phyloP scores from a whole-genome alignment of 2,888 invertebrate species.

The Thyatira batis region DNA sequence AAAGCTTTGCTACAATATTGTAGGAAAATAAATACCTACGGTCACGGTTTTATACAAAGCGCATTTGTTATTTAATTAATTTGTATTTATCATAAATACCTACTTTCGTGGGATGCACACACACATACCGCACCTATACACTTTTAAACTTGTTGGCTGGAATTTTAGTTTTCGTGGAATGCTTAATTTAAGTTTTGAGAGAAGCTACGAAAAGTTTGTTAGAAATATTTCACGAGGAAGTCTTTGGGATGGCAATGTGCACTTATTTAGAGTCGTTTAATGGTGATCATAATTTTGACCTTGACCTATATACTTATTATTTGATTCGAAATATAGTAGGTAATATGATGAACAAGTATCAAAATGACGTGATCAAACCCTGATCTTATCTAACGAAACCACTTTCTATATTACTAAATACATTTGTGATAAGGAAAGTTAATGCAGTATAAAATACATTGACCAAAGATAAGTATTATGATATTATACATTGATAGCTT shows the following conservation, averaged over 20 bases:
- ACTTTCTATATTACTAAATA: conserved; percentile 3
- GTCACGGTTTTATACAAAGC: too few relatives aligned
- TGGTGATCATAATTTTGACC: too few relatives aligned
- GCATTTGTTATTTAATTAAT: too few relatives aligned
- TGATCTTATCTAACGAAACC: conserved; percentile 4
- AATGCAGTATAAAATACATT: neutral
- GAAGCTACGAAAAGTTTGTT: neutral
- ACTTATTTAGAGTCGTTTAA: too few relatives aligned
- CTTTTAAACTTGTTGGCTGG: neutral
- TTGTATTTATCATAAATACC: too few relatives aligned
- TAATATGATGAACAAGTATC: neutral
- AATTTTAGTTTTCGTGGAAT: neutral
- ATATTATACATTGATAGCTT: neutral
- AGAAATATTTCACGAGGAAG: neutral
- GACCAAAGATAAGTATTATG: neutral
- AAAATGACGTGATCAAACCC: neutral
- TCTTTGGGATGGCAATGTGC: too few relatives aligned
- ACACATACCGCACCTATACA: neutral
- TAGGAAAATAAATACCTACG: too few relatives aligned
- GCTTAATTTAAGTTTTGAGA: neutral
- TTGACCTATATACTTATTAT: neutral
- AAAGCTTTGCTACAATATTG: too few relatives aligned
- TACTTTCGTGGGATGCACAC: too few relatives aligned
- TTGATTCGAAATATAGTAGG: neutral
- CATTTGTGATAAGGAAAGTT: neutral